These are phyloP conservation scores for Clostera curtula DNA, from an alignment of 2,888 invertebrate species.

Conservation along the genomic window DNA sequence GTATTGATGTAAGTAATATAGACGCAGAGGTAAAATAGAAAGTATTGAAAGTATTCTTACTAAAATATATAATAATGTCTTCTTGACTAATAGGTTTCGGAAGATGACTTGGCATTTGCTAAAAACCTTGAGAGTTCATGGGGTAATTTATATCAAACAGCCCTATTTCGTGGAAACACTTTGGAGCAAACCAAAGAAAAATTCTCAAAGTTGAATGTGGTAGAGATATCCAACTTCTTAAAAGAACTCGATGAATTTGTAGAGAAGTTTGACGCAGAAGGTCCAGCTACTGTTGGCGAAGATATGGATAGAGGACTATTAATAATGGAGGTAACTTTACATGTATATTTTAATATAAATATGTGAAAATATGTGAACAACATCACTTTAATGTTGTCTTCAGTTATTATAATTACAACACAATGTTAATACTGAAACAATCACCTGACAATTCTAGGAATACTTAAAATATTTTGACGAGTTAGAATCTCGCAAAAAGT, in stretches of 20 bases:
- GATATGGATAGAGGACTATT: slow-evolving; percentile 83
- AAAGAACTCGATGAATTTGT: slow-evolving; percentile 79
- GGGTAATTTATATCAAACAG: slow-evolving; percentile 80
- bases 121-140: slow-evolving; percentile 79
- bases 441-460: no score
- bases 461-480: slow-evolving; percentile 79
- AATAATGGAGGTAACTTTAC: slow-evolving; percentile 78
- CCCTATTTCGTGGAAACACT: slow-evolving; percentile 80
- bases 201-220: slow-evolving; percentile 86
- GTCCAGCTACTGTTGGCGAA: slow-evolving; percentile 86
- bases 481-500: slow-evolving; percentile 77
- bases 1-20: slow-evolving; percentile 78
- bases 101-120: slow-evolving; percentile 73
- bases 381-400: no score
- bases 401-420: no score
- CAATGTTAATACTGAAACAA: no score
- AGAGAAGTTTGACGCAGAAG: slow-evolving; percentile 81
- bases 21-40: no score
- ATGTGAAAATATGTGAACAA: no score
- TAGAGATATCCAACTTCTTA: slow-evolving; percentile 82
- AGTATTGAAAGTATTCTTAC: no score
- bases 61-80: no score
- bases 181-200: slow-evolving; percentile 88
- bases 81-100: slow-evolving; percentile 43
- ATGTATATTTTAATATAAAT: slow-evolving; percentile 3